Evolutionary conservation across 2,888 invertebrate species (phyloP).

Genomic region (Podabrus alpinus): DNA sequence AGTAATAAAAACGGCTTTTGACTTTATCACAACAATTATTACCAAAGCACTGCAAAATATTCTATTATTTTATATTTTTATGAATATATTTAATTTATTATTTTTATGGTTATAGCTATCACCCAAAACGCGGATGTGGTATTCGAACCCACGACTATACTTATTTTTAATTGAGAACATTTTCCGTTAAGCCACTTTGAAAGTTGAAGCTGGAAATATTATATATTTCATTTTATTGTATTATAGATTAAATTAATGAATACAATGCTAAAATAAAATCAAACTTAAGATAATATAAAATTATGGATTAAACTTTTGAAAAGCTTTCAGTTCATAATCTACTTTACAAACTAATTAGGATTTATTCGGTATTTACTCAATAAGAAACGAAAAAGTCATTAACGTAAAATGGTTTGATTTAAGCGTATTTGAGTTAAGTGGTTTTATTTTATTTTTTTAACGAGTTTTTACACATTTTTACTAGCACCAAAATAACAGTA

Average conservation of each 20-base stretch:
- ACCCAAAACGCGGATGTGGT: not conserved
- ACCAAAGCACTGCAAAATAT: not conserved
- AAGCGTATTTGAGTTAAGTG: conserved; percentile 7
- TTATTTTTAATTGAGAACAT: not conserved
- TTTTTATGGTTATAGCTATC: not conserved
- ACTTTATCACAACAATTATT: not conserved
- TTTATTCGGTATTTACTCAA: conserved; percentile 4
- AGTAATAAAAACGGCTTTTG: not conserved
- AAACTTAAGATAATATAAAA: conserved; percentile 9
- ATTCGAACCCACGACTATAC: not conserved
- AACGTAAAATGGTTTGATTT: conserved; percentile 5
- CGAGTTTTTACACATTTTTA: conserved; percentile 2
- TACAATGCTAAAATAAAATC: not conserved
- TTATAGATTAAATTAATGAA: not conserved
- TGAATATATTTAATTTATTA: not conserved
- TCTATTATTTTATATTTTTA: not conserved
- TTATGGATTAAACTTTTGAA: not conserved
- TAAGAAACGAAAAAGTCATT: conserved; percentile 9
- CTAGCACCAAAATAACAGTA: conserved; percentile 22
- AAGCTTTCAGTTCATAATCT: not conserved
- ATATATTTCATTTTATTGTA: not conserved
- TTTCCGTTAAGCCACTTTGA: not conserved
- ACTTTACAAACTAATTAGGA: conserved; percentile 8
- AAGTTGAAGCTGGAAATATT: not conserved
- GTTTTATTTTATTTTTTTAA: conserved; percentile 5